These are phyloP conservation scores for Metridium senile DNA, from an alignment of 92 coral and sea anemone species.

Conservation along the genomic window DNA sequence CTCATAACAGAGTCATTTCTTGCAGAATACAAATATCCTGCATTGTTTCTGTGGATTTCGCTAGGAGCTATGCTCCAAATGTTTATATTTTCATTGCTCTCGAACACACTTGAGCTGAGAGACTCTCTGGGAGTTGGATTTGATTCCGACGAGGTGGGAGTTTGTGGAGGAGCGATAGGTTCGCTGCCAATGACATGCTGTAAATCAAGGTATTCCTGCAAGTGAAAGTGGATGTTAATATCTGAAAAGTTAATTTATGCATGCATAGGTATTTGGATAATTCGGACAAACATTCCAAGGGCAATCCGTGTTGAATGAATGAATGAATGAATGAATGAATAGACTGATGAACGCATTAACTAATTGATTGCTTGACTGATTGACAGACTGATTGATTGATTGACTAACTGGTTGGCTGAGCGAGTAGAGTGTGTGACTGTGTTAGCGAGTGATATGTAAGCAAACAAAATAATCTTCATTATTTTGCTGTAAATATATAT, in stretches of 20 bases:
- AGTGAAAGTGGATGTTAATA: neutral
- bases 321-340: neutral
- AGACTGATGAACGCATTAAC: neutral
- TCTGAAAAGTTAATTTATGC: too few relatives aligned
- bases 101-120: conserved; percentile 81
- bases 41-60: conserved; percentile 32
- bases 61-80: conserved; percentile 14
- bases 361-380: neutral
- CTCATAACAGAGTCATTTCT: conserved; percentile 7
- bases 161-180: conserved; percentile 60
- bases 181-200: conserved; percentile 39
- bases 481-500: too few relatives aligned
- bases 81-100: conserved; percentile 51
- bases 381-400: neutral
- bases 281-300: too few relatives aligned
- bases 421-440: too few relatives aligned
- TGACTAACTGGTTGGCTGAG: neutral
- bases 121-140: conserved; percentile 78
- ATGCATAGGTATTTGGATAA: too few relatives aligned
- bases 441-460: too few relatives aligned
- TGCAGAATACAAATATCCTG: conserved; percentile 21
- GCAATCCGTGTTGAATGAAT: neutral
- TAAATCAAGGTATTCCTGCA: conserved; percentile 84
- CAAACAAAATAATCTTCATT: too few relatives aligned
- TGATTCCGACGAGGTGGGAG: conserved; percentile 76